A percentile compares a stretch with the other conserved stretches of the same genome.
Evolutionary conservation across 1,140 invertebrate species (phyloP).

Genomic region (Platorchestia sp.): DNA sequence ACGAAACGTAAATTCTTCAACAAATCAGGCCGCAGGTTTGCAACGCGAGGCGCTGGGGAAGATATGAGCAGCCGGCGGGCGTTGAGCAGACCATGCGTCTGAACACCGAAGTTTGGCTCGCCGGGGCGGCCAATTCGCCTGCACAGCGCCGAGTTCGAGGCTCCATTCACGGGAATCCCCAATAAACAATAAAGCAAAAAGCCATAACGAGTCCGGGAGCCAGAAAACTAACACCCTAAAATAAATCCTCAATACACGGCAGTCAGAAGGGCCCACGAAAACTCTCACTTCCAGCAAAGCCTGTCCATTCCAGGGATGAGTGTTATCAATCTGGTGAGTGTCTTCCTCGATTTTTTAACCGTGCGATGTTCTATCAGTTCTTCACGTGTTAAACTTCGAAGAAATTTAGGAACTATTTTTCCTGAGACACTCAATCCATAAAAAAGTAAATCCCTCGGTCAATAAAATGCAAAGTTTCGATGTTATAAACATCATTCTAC

Average conservation of each 20-base stretch:
- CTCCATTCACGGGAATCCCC: background rate
- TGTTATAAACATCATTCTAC: no score
- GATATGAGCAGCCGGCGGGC: no score
- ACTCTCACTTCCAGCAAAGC: background rate
- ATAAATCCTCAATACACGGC: background rate
- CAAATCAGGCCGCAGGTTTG: no score
- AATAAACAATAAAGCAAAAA: background rate
- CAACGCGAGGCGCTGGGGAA: no score
- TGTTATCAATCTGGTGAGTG: background rate
- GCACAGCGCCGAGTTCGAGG: background rate
- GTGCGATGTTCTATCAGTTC: no score
- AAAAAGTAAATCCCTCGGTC: no score
- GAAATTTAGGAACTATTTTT: no score
- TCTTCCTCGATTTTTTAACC: no score
- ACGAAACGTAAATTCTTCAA: no score
- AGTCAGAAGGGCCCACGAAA: background rate
- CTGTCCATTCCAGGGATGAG: background rate
- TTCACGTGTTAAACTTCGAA: no score
- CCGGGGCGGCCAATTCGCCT: background rate
- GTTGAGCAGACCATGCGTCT: background rate
- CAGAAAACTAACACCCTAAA: background rate
- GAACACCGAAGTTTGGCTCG: background rate
- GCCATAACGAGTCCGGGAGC: background rate
- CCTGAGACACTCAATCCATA: no score
- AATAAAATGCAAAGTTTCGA: background rate